phyloP scores from a whole-genome alignment of 2,113 vertebrate species.

The Prietella phreatophila region DNA sequence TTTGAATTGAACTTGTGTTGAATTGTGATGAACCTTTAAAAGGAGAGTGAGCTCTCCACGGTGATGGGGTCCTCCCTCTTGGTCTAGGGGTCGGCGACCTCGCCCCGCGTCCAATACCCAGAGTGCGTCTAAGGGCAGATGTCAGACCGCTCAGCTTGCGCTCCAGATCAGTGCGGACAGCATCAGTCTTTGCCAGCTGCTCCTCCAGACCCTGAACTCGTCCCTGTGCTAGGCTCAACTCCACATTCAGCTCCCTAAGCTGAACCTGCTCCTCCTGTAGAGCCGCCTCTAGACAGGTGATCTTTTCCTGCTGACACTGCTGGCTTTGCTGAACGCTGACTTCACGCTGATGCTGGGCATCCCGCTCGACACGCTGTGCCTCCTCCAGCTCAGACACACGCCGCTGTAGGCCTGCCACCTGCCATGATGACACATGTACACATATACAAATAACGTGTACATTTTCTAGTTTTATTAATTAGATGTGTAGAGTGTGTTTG shows the following conservation, averaged over 20 bases:
- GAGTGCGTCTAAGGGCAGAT: slow-evolving; percentile 65
- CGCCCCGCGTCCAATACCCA: slow-evolving; percentile 60
- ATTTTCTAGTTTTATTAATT: slow-evolving; percentile 4
- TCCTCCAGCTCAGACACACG: slow-evolving; percentile 67
- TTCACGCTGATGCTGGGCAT: slow-evolving; percentile 63
- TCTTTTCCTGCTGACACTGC: slow-evolving; percentile 54
- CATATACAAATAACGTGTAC: slow-evolving; percentile 18
- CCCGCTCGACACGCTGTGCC: slow-evolving; percentile 51
- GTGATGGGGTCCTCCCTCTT: slow-evolving; percentile 57
- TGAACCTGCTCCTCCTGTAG: slow-evolving; percentile 56
- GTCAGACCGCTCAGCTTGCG: slow-evolving; percentile 65
- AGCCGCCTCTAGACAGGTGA: slow-evolving; percentile 53
- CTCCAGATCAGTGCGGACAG: slow-evolving; percentile 61
- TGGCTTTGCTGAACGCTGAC: slow-evolving; percentile 52
- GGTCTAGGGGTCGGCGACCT: slow-evolving; percentile 46
- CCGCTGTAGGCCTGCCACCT: slow-evolving; percentile 72
- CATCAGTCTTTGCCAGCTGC: slow-evolving; percentile 66
- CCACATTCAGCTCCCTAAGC: slow-evolving; percentile 58
- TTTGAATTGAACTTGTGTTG: not conserved
- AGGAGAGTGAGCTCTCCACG: slow-evolving; percentile 58
- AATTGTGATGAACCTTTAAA: slow-evolving; percentile 64
- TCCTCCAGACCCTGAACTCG: slow-evolving; percentile 63
- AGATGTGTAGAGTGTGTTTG: not conserved
- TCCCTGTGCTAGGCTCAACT: slow-evolving; percentile 60
- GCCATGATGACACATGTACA: slow-evolving; percentile 1